phyloP scores from a whole-genome alignment of 1,140 invertebrate genomes.

The Drosophila tani region DNA sequence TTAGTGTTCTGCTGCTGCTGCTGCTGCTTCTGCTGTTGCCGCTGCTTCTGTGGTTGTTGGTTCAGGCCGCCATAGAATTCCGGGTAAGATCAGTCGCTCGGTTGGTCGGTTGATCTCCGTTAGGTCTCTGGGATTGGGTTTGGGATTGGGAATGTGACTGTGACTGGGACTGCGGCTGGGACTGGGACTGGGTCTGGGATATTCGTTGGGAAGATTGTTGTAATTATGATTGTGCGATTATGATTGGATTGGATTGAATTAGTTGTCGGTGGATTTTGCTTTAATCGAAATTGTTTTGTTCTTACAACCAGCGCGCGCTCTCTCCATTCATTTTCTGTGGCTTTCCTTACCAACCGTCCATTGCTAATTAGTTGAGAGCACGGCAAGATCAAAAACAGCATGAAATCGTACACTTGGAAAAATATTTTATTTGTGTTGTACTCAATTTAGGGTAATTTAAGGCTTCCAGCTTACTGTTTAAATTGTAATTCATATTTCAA shows the following conservation, averaged over 20 bases:
- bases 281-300: constrained; percentile 74
- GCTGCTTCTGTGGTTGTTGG: constrained; percentile 13
- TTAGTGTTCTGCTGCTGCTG: constrained; percentile 33
- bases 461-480: background rate
- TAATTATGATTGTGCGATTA: constrained; percentile 81
- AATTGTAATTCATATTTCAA: background rate
- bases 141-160: background rate
- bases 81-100: constrained; percentile 11
- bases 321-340: constrained; percentile 15
- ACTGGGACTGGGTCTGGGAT: constrained; percentile 21
- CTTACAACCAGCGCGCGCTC: background rate
- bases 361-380: constrained; percentile 73
- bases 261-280: constrained; percentile 69
- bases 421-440: background rate
- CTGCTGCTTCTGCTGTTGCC: constrained; percentile 1
- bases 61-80: constrained; percentile 45
- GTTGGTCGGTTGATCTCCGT: constrained; percentile 24
- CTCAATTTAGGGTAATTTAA: background rate
- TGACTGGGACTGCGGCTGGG: constrained; percentile 3
- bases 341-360: constrained; percentile 30
- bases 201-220: constrained; percentile 71
- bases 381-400: constrained; percentile 47
- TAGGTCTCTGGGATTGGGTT: constrained; percentile 24
- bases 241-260: constrained; percentile 78
- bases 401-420: constrained; percentile 4